Evolutionary conservation across 2,113 vertebrate species (phyloP).

Genomic region (Dipodomys merriami): DNA sequence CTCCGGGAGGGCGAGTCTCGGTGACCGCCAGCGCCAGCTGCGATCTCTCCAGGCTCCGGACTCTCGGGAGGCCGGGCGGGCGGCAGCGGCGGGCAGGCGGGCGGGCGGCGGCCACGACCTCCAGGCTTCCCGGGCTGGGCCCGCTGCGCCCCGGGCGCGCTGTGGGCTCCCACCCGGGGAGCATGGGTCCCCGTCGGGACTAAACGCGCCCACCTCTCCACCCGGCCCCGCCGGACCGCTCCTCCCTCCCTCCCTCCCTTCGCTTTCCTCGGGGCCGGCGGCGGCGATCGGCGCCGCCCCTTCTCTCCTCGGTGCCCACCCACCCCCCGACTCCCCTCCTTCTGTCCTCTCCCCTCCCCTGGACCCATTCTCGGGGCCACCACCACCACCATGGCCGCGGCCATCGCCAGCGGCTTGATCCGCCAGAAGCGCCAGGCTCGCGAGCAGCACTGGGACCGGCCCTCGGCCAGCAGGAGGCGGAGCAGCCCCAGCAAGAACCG

Average conservation of each 20-base stretch:
- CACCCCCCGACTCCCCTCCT: background rate
- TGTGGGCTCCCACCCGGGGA: no score
- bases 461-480: conserved; percentile 94
- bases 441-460: conserved; percentile 97
- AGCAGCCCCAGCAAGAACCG: conserved; percentile 98
- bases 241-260: background rate
- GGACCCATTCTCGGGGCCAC: conserved; percentile 75
- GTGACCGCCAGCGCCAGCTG: background rate
- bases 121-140: background rate
- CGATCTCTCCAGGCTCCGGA: background rate
- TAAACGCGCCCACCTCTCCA: background rate
- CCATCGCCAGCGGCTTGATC: conserved; percentile 98
- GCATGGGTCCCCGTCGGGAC: conserved; percentile 74
- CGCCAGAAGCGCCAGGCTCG: conserved; percentile 98
- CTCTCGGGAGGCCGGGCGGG: background rate
- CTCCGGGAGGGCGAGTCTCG: background rate
- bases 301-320: background rate
- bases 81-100: no score
- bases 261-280: background rate
- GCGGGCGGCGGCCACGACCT: background rate
- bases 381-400: conserved; percentile 92
- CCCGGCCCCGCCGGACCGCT: background rate
- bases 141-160: conserved; percentile 8
- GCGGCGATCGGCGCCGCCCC: background rate
- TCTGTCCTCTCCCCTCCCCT: background rate